Base-by-base conservation (phyloP, 2,797 vertebrate species). In the Myiotriccus ornatus region DNA sequence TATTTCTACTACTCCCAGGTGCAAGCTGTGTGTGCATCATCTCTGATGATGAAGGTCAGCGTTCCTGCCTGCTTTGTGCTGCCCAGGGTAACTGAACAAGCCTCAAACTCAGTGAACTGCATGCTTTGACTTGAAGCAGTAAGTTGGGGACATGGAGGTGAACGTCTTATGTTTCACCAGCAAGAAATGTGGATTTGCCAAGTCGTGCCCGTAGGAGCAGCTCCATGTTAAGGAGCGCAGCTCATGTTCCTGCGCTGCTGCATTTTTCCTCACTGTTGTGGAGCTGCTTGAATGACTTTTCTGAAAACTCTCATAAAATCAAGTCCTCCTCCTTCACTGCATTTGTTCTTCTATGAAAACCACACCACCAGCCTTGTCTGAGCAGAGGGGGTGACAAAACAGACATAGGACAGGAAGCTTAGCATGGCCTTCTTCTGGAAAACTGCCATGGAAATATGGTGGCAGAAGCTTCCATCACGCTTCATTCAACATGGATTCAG, bases 131-230 rank as follows among this genome's bases (percentile, higher is more conserved):
- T 80, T 52, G 41, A 47, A 88, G 14, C 21, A 53, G 14, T 30
- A 44, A 47, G 21, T 2, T 62, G 21, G 25, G 20, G 35, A 59
- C 41, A 37, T 1, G 3, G 39, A 81, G 62, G 52, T 75, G 69
- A 90, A 41, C 0, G 0, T 43, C 10, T 27, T 71, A 0, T 0
- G 0, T 63, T 84, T 79, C 52, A 52, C 22, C 47, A 79, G 62
- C 50, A 76, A 73, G 70, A 87, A 69, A 65, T 18, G 7, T 50
- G 39, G 25, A 55, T 20, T 59, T 71, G 34, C 67, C 71, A 76
- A 63, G n/a, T 63, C 47, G 59, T 7, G 14, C 24, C 79, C 2
- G 0, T 1, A 73, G 75, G 6, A 78, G 59, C 57, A 62, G 81
- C 12, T 60, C 70, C 12, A 0, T 28, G 24, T 56, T 52, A 82